A percentile compares a stretch with the other conserved stretches of the same genome.
Evolutionary conservation across 2,888 invertebrate species (phyloP).

Genomic region (Allophyes oxyacanthae): DNA sequence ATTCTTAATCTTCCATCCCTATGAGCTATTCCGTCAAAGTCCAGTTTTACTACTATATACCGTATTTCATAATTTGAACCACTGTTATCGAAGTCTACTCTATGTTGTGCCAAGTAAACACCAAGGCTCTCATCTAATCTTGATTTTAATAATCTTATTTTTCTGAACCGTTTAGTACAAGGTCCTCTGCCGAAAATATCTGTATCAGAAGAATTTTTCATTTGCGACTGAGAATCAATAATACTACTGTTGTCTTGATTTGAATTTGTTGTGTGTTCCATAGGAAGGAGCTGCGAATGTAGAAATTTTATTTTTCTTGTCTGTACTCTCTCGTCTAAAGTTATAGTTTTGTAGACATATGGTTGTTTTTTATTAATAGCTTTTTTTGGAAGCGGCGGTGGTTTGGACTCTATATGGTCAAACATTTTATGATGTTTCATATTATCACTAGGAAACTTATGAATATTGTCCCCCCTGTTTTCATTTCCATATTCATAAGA

Average conservation of each 20-base stretch:
- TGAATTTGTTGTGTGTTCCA: constrained; percentile 74
- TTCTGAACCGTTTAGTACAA: constrained; percentile 90
- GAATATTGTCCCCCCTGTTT: constrained; percentile 67
- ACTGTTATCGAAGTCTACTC: constrained; percentile 85
- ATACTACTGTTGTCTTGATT: constrained; percentile 68
- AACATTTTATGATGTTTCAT: constrained; percentile 61
- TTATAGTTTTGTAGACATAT: constrained; percentile 83
- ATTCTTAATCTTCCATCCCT: constrained; percentile 95
- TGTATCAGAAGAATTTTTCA: constrained; percentile 71
- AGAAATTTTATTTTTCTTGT: constrained; percentile 86
- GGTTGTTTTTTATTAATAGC: constrained; percentile 80
- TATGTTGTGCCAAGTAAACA: constrained; percentile 92
- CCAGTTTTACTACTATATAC: constrained; percentile 91
- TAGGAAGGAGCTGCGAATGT: constrained; percentile 80
- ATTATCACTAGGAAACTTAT: constrained; percentile 62
- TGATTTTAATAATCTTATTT: constrained; percentile 91
- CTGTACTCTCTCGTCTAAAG: constrained; percentile 85
- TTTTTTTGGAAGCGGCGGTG: constrained; percentile 85
- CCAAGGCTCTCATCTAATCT: constrained; percentile 92
- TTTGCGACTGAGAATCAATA: constrained; percentile 73
- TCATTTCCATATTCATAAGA: constrained; percentile 76
- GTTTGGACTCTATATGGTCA: constrained; percentile 80
- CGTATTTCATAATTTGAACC: constrained; percentile 90
- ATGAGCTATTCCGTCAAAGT: constrained; percentile 91
- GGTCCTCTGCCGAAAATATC: constrained; percentile 89